Evolutionary conservation across 2,888 invertebrate species (phyloP).

Genomic region (Corythucha ciliata): DNA sequence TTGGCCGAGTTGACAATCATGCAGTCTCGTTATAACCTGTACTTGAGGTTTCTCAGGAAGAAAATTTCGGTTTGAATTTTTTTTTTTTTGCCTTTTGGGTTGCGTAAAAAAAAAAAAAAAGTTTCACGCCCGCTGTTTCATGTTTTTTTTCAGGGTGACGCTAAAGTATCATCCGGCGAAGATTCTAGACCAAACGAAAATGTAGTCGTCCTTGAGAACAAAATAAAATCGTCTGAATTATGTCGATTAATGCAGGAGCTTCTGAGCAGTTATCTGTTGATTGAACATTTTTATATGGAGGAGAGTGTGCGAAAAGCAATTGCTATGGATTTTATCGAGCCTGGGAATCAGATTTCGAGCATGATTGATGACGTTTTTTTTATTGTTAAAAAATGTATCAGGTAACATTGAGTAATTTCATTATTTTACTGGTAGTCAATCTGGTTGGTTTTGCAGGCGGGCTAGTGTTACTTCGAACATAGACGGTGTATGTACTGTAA

Average conservation of each 20-base stretch:
- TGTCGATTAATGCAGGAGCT: slow-evolving; percentile 71
- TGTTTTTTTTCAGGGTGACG: slow-evolving; percentile 13
- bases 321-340: slow-evolving; percentile 62
- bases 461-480: slow-evolving; percentile 84
- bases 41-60: slow-evolving; percentile 74
- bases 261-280: slow-evolving; percentile 75
- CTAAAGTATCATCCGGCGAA: slow-evolving; percentile 4
- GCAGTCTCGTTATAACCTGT: slow-evolving; percentile 82
- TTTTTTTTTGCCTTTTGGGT: not conserved
- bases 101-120: not conserved
- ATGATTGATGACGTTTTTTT: slow-evolving; percentile 98
- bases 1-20: slow-evolving; percentile 85
- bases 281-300: slow-evolving; percentile 92
- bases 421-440: not conserved
- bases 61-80: slow-evolving; percentile 52
- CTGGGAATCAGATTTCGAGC: slow-evolving; percentile 71
- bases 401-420: slow-evolving; percentile 46
- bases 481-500: slow-evolving; percentile 91
- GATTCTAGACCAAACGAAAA: slow-evolving; percentile 42
- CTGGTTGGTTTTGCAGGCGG: too few relatives aligned
- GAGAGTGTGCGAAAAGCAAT: slow-evolving; percentile 90
- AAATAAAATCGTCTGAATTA: slow-evolving; percentile 39
- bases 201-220: slow-evolving; percentile 40
- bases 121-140: too few relatives aligned
- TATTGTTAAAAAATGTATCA: slow-evolving; percentile 88